A percentile compares a stretch with the other conserved stretches of the same genome.
Conservation (phyloP, 2,888 invertebrate species). For the Polyploca ridens region DNA sequence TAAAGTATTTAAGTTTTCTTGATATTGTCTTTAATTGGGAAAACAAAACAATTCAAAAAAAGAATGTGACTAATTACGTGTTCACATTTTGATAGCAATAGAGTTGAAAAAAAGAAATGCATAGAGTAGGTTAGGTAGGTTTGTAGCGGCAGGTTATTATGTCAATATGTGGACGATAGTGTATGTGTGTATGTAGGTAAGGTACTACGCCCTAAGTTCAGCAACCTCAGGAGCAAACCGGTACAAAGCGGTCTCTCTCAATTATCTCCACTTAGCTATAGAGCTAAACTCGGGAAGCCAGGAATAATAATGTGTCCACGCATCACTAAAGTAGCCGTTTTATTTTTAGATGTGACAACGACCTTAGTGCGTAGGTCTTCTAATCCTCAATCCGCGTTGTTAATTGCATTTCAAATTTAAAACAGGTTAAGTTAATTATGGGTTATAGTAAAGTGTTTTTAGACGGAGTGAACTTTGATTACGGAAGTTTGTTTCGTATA, state of each 20-base stretch:
- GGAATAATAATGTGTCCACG: constrained; percentile 28
- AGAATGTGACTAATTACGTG: background rate
- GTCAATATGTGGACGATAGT: constrained; percentile 9
- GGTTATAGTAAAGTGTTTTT: no score
- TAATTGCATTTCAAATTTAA: background rate
- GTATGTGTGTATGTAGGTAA: constrained; percentile 10
- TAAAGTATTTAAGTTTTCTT: background rate
- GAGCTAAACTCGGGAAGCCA: constrained; percentile 18
- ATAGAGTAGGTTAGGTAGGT: background rate
- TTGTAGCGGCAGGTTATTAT: background rate
- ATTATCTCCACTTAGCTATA: constrained; percentile 22
- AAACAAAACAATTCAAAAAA: background rate
- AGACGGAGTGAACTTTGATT: no score
- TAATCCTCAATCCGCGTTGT: constrained; percentile 9
- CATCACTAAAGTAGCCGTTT: constrained; percentile 15
- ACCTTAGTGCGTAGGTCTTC: constrained; percentile 29
- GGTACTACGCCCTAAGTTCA: constrained; percentile 27
- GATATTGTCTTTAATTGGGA: background rate
- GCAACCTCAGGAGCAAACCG: constrained; percentile 29
- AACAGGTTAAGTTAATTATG: no score
- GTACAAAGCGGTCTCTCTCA: constrained; percentile 27
- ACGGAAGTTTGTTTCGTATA: no score
- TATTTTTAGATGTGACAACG: constrained; percentile 52
- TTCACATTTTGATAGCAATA: background rate
- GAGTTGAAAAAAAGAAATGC: background rate